Conservation (phyloP, 2,113 vertebrate species). For the Mellivora capensis region DNA sequence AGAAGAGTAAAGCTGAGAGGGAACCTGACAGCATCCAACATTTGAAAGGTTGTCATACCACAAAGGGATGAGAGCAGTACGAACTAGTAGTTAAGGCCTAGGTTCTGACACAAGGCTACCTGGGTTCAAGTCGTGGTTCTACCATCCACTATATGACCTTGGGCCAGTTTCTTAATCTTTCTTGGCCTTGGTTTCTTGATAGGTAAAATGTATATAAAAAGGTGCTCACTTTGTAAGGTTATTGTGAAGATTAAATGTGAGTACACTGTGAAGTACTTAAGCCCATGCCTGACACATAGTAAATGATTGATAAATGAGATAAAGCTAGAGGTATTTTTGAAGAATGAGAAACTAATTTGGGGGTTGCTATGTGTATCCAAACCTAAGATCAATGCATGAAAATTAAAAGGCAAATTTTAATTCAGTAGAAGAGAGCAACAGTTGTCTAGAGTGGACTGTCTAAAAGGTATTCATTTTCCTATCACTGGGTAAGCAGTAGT, state of each 20-base stretch:
- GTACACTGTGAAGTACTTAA: background rate
- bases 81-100: background rate
- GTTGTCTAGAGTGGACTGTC: background rate
- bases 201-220: background rate
- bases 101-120: background rate
- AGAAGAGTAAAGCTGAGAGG: background rate
- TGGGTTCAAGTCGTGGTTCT: background rate
- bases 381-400: background rate
- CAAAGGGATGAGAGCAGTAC: background rate
- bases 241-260: background rate
- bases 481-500: background rate
- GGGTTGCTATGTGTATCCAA: background rate
- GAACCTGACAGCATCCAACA: background rate
- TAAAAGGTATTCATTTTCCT: background rate
- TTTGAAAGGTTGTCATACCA: background rate
- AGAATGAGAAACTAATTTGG: background rate
- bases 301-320: background rate
- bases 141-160: background rate
- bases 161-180: background rate
- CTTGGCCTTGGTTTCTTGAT: background rate
- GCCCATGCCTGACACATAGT: background rate
- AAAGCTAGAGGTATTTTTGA: background rate
- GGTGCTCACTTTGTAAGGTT: background rate
- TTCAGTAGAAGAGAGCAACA: background rate
- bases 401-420: constrained; percentile 27